phyloP scores from a whole-genome alignment of 2,888 invertebrate genomes.

The Acanthosoma haemorrhoidale region DNA sequence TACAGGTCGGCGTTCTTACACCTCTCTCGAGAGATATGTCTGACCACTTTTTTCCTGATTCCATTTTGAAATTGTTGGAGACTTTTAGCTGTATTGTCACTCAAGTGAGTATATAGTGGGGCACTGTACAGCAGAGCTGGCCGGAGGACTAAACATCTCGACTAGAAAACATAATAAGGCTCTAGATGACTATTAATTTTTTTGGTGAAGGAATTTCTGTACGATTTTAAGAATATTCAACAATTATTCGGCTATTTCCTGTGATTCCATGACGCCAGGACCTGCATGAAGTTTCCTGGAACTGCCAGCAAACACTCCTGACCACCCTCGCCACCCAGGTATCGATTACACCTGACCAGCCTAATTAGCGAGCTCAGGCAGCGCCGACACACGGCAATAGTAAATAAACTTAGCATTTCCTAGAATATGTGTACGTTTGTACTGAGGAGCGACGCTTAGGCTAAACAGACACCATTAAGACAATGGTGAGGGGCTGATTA shows the following conservation, averaged over 20 bases:
- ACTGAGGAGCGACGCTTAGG: background rate
- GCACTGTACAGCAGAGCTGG: no score
- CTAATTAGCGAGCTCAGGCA: background rate
- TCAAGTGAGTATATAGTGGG: no score
- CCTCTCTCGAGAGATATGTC: no score
- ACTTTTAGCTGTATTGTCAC: no score
- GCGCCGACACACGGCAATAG: background rate
- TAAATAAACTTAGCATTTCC: background rate
- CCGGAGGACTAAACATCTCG: no score
- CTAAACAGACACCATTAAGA: constrained; percentile 1
- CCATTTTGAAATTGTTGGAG: no score
- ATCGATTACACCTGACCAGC: background rate
- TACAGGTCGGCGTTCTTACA: no score
- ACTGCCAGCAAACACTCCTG: background rate
- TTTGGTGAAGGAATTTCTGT: no score
- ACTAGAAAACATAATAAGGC: no score
- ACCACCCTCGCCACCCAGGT: background rate
- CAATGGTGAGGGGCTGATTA: constrained; percentile 1
- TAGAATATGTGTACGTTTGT: background rate
- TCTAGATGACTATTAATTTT: no score
- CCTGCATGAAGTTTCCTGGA: background rate
- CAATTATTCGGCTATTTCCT: background rate
- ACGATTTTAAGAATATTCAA: background rate
- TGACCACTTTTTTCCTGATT: no score
- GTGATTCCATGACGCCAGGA: background rate